Conservation (phyloP, 2,888 invertebrate genomes). For the Nymphalis urticae region DNA sequence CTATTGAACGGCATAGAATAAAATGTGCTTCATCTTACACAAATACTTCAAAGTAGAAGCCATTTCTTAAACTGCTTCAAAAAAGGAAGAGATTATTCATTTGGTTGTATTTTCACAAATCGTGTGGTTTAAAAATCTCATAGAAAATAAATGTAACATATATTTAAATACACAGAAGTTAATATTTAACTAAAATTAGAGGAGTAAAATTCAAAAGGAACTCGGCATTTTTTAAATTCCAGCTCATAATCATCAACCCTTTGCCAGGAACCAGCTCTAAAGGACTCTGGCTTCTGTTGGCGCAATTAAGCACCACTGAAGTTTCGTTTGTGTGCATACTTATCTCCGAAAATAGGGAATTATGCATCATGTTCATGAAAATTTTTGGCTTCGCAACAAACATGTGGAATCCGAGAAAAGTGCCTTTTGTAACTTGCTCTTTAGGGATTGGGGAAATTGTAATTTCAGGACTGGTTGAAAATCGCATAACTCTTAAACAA, state of each 20-base stretch:
- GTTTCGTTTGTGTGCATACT: conserved; percentile 11
- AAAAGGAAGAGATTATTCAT: no score
- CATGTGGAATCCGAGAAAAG: conserved; percentile 5
- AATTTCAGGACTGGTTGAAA: no score
- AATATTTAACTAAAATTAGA: no score
- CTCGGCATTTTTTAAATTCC: background rate
- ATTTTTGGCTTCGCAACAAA: conserved; percentile 16
- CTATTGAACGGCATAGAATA: no score
- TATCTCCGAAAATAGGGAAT: conserved; percentile 20
- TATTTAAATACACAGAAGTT: no score
- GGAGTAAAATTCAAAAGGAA: background rate
- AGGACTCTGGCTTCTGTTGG: background rate
- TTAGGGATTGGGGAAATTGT: conserved; percentile 4
- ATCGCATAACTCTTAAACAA: no score
- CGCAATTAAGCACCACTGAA: conserved; percentile 15
- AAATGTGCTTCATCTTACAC: no score
- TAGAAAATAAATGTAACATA: no score
- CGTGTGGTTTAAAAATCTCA: no score
- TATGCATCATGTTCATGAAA: conserved; percentile 19
- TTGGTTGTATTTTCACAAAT: no score
- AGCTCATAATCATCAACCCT: background rate
- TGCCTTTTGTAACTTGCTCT: conserved; percentile 7
- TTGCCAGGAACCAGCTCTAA: background rate
- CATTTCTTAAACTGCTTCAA: no score
- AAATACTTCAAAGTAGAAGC: no score